Percentiles rank a stretch among this genome's conserved stretches.
Evolutionary conservation across 1,140 invertebrate species (phyloP).

Genomic region (Pseudomyrmex flavicornis): DNA sequence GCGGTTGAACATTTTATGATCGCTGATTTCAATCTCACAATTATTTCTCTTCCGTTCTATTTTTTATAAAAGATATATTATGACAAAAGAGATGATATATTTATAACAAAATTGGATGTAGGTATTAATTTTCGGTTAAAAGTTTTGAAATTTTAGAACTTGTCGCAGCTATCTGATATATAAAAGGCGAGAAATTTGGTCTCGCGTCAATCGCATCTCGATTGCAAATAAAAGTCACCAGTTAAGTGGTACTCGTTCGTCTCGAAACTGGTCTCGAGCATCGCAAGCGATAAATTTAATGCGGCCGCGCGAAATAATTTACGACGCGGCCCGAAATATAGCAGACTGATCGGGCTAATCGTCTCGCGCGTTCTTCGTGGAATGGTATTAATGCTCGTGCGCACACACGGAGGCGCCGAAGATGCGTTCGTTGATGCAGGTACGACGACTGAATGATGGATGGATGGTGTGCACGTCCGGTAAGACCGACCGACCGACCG

Average conservation of each 20-base stretch:
- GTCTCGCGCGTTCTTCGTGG: conserved; percentile 73
- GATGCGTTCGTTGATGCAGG: conserved; percentile 74
- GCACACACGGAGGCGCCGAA: conserved; percentile 70
- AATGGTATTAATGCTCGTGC: conserved; percentile 74
- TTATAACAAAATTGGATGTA: not conserved
- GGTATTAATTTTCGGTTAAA: not conserved
- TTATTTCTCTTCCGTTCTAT: not conserved
- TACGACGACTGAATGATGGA: conserved; percentile 82
- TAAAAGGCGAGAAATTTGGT: not conserved
- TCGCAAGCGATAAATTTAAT: conserved; percentile 58
- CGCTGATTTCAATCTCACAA: conserved; percentile 1
- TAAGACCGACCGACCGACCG: conserved; percentile 65
- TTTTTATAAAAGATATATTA: not conserved
- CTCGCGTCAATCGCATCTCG: conserved; percentile 44
- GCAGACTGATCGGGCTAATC: conserved; percentile 63
- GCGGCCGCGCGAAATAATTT: conserved; percentile 60
- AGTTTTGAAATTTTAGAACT: not conserved
- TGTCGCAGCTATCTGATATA: not conserved
- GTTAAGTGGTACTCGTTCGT: conserved; percentile 52
- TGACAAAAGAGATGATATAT: not conserved
- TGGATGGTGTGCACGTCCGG: conserved; percentile 73
- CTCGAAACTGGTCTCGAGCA: conserved; percentile 54
- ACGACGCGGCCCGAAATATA: conserved; percentile 52
- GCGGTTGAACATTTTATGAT: not conserved
- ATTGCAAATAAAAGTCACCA: conserved; percentile 50